These are phyloP conservation scores for Centropyge bicolor DNA, from an alignment of 2,797 vertebrate species.

Conservation along the genomic window DNA sequence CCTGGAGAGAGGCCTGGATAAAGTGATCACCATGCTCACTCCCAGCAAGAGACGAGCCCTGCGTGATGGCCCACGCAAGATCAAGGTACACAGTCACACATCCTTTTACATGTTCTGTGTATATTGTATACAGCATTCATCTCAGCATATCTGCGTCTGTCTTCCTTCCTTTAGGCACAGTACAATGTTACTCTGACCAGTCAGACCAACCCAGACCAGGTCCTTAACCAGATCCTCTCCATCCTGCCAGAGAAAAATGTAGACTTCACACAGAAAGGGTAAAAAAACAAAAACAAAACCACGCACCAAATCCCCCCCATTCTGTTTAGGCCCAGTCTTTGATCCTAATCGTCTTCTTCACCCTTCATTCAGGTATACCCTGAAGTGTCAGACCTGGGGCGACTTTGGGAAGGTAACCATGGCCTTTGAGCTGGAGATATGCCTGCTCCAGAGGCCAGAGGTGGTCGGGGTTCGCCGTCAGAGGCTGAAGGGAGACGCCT, in stretches of 20 bases:
- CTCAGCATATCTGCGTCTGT: neutral
- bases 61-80: slow-evolving; percentile 88
- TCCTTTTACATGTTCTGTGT: too few relatives aligned
- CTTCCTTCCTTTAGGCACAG: slow-evolving; percentile 84
- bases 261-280: slow-evolving; percentile 95
- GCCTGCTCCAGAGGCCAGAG: slow-evolving; percentile 88
- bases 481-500: slow-evolving; percentile 94
- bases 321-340: neutral
- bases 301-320: rapidly evolving
- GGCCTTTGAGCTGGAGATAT: slow-evolving; percentile 96
- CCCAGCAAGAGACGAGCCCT: slow-evolving; percentile 89
- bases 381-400: slow-evolving; percentile 92
- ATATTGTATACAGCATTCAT: too few relatives aligned
- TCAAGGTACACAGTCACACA: slow-evolving; percentile 84
- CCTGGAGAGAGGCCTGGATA: slow-evolving; percentile 95
- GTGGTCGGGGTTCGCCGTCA: slow-evolving; percentile 91
- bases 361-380: slow-evolving; percentile 85
- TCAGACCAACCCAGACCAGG: slow-evolving; percentile 90
- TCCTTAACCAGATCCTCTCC: slow-evolving; percentile 90
- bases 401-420: slow-evolving; percentile 94
- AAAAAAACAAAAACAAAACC: slow-evolving; percentile 65
- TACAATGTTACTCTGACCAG: slow-evolving; percentile 95
- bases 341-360: neutral
- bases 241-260: slow-evolving; percentile 91
- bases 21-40: slow-evolving; percentile 94